Percentiles rank a stretch among this genome's conserved stretches.
phyloP scores from a whole-genome alignment of 2,797 vertebrate genomes.

The Presbytis comata region DNA sequence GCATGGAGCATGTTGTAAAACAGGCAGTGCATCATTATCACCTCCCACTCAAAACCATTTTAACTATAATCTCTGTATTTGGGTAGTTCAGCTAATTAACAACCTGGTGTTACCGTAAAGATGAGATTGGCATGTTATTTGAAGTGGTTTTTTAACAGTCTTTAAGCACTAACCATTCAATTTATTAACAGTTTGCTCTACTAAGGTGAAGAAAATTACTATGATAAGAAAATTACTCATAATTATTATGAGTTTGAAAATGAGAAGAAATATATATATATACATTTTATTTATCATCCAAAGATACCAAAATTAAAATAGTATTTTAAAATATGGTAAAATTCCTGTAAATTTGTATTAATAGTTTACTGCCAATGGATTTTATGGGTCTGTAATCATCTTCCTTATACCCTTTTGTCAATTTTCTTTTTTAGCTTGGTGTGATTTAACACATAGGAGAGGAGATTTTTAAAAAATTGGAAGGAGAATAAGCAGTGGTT shows the following conservation, averaged over 20 bases:
- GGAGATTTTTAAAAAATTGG: neutral
- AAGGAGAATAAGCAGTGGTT: neutral
- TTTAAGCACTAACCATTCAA: constrained; percentile 71
- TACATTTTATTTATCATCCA: constrained; percentile 47
- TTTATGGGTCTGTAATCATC: neutral
- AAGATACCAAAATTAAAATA: constrained; percentile 18
- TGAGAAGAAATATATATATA: constrained; percentile 41
- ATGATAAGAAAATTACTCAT: constrained; percentile 46
- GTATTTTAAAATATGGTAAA: constrained; percentile 26
- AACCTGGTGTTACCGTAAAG: constrained; percentile 76
- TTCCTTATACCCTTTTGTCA: neutral
- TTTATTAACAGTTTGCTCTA: constrained; percentile 74
- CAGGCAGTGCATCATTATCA: constrained; percentile 73
- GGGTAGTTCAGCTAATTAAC: constrained; percentile 83
- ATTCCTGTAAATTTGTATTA: neutral
- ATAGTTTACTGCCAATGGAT: neutral
- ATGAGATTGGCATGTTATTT: constrained; percentile 80
- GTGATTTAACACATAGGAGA: neutral
- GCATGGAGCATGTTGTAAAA: constrained; percentile 74
- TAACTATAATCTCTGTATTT: constrained; percentile 81
- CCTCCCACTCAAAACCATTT: constrained; percentile 79
- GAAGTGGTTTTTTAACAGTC: constrained; percentile 80
- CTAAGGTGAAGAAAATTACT: constrained; percentile 69
- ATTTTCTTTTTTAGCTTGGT: constrained; percentile 10
- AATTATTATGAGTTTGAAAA: constrained; percentile 70